Evolutionary conservation across 2,888 invertebrate species (phyloP).

Genomic region (Parelbella ahira): DNA sequence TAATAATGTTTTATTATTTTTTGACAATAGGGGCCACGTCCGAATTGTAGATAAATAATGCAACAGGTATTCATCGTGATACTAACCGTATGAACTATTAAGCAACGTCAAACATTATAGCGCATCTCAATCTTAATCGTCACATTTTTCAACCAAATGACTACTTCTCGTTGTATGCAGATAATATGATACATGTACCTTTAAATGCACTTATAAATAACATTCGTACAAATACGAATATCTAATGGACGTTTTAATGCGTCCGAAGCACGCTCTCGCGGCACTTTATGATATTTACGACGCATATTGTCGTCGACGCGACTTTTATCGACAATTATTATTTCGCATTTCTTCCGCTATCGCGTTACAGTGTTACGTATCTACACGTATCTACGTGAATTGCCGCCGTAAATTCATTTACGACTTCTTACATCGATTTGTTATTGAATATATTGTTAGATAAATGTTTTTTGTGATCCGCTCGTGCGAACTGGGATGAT

Average conservation of each 20-base stretch:
- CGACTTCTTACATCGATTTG: slow-evolving; percentile 16
- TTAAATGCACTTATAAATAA: slow-evolving; percentile 27
- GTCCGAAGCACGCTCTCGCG: slow-evolving; percentile 49
- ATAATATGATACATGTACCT: too few species aligned
- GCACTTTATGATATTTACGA: slow-evolving; percentile 47
- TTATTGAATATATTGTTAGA: slow-evolving; percentile 15
- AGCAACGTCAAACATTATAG: too few species aligned
- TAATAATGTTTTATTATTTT: too few species aligned
- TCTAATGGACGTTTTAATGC: slow-evolving; percentile 60
- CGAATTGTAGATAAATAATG: too few species aligned
- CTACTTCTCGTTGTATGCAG: too few species aligned
- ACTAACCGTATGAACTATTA: too few species aligned
- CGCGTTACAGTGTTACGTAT: slow-evolving; percentile 46
- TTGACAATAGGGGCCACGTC: too few species aligned
- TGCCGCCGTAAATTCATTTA: slow-evolving; percentile 19
- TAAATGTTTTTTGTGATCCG: too few species aligned
- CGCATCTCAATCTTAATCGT: too few species aligned
- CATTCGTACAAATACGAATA: slow-evolving; percentile 52
- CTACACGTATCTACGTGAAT: slow-evolving; percentile 34
- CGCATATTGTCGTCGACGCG: slow-evolving; percentile 36
- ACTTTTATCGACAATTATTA: slow-evolving; percentile 61
- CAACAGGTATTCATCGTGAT: too few species aligned
- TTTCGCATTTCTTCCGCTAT: slow-evolving; percentile 62
- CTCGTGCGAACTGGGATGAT: too few species aligned
- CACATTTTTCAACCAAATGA: too few species aligned